Conservation (phyloP, 1,140 invertebrate genomes). For the Adoxophyes honmai region DNA sequence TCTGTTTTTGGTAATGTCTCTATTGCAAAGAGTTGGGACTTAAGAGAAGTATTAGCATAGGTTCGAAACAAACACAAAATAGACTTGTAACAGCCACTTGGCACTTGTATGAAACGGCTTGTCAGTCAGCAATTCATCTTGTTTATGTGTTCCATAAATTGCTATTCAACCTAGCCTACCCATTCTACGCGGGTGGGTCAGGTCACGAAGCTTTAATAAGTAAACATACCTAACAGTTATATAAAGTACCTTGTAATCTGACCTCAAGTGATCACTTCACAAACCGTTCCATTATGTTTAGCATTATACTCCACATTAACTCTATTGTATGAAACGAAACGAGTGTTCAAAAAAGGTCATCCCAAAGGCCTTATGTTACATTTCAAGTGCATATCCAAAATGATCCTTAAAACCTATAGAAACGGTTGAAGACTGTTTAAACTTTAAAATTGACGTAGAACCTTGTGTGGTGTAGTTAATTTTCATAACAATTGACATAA, state of each 20-base stretch:
- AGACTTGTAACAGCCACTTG: no score
- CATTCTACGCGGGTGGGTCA: slow-evolving; percentile 4
- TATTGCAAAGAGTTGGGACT: no score
- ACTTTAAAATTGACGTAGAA: not conserved
- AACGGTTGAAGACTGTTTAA: no score
- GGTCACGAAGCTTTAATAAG: not conserved
- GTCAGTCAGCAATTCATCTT: no score
- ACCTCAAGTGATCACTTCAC: not conserved
- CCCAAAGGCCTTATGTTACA: not conserved
- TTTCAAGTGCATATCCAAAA: no score
- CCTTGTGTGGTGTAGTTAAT: not conserved
- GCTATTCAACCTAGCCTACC: not conserved
- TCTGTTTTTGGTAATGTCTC: no score
- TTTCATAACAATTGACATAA: slow-evolving; percentile 4
- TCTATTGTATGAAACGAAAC: not conserved
- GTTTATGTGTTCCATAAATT: not conserved
- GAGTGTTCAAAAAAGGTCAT: slow-evolving; percentile 5
- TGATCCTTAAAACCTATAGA: no score
- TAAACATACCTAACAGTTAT: slow-evolving; percentile 9
- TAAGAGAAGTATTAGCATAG: no score
- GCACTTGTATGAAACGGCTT: no score
- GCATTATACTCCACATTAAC: not conserved
- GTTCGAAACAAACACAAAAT: no score
- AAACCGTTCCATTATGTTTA: not conserved
- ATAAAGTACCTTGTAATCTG: not conserved